phyloP scores from a whole-genome alignment of 2,113 vertebrate genomes.

The Phalacrocorax brasilianus region DNA sequence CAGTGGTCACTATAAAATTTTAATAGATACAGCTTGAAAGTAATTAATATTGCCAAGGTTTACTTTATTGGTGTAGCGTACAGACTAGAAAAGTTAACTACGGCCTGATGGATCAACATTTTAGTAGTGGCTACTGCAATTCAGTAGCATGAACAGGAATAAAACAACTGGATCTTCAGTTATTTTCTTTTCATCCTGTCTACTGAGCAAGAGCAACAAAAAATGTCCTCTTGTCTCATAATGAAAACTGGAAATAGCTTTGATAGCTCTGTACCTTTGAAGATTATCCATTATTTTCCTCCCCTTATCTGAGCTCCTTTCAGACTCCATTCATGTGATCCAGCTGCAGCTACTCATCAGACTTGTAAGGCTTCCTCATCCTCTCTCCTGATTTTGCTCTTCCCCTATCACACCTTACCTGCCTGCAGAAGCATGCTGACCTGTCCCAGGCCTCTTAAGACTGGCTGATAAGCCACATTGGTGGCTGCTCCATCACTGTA shows the following conservation, averaged over 20 bases:
- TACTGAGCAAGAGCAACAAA: neutral
- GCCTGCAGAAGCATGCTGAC: neutral
- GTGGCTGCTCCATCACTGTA: neutral
- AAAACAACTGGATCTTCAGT: neutral
- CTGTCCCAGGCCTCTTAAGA: neutral
- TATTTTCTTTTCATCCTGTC: neutral
- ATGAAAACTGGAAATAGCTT: neutral
- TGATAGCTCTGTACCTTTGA: neutral
- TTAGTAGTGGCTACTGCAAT: neutral
- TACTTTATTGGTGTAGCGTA: neutral
- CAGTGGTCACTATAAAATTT: neutral
- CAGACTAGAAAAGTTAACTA: neutral
- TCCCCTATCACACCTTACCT: neutral
- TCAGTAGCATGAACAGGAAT: neutral
- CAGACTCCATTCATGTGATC: neutral
- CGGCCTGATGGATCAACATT: neutral
- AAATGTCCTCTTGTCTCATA: neutral
- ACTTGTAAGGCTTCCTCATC: neutral
- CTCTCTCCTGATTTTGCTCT: neutral
- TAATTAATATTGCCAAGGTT: neutral
- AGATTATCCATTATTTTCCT: neutral
- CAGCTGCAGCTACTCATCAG: neutral
- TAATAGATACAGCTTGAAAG: neutral
- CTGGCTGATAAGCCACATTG: neutral
- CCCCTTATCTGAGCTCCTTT: neutral